Evolutionary conservation across 2,113 vertebrate species (phyloP), one percentile per base, ranked within the genome.

Genomic region (Takifugu flavidus): DNA sequence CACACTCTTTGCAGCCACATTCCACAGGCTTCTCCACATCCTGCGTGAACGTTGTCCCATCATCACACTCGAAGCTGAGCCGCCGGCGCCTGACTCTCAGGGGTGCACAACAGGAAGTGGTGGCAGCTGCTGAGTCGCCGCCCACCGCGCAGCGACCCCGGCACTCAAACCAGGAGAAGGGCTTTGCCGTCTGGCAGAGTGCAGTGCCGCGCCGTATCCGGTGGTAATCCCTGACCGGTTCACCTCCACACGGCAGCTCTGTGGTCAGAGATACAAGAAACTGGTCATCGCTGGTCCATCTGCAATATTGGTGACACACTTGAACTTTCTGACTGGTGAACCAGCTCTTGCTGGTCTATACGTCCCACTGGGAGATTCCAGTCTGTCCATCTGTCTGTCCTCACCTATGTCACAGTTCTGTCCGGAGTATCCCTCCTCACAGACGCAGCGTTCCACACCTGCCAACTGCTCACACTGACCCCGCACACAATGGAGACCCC

Each of bases 21-120:
- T 96, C 94, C 88, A 92, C 93, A 43, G 94, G 93, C 78, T 96
- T 98, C 90, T 98, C 96, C 87, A 98, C 94, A 68, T 98, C 95
- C 86, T 97, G 94, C 4, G 91, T 92, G 6, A 98, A 95, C 25
- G 95, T 95, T 0, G 92, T 94, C 2, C 96, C 97, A 0, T 98
- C 95, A 69, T 95, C 94, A 87, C 97, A 98, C 78, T 96, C 92
- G 0, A 98, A 98, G 72, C 91, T 81, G 6, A 96, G 91, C 75
- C 93, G 94, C 77, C 95, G 88, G 82, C 95, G 93, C 56, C 94
- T 92, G 66, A 93, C 86, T 79, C 92, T 88, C 79, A 93, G 90
- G 20, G 92, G 93, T 46, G 72, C 85, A 77, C 94, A 97, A 88
- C 93, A 95, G 82, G 73, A 72, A 25, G 82, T 56, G 14, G 25